phyloP scores from a whole-genome alignment of 2,888 invertebrate genomes.

The Tenthredo livida region DNA sequence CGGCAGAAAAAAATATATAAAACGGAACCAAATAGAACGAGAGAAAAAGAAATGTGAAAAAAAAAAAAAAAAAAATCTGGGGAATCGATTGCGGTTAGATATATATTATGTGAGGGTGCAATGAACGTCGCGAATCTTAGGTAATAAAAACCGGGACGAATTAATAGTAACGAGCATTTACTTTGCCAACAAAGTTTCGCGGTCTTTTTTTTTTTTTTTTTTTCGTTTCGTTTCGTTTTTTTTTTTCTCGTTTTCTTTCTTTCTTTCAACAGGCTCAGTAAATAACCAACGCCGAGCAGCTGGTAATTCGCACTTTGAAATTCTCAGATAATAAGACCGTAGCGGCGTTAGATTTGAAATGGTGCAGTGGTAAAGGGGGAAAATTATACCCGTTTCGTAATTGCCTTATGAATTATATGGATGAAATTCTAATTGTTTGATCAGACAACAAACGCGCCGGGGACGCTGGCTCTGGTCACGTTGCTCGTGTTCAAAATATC shows the following conservation, averaged over 20 bases:
- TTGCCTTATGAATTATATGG: conserved; percentile 5
- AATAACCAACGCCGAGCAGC: not conserved
- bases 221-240: too few species aligned
- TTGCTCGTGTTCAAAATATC: conserved; percentile 8
- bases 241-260: too few species aligned
- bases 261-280: not conserved
- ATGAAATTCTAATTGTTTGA: conserved; percentile 29
- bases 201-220: not conserved
- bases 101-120: not conserved
- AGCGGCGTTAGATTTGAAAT: not conserved
- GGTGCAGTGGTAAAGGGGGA: not conserved
- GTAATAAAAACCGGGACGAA: conserved; percentile 9
- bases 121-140: not conserved
- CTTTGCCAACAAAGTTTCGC: conserved; percentile 44
- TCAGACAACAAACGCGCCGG: conserved; percentile 20
- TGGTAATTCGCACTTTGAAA: conserved; percentile 24
- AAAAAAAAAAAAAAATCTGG: not conserved
- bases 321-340: conserved; percentile 25
- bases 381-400: conserved; percentile 16
- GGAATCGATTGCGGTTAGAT: not conserved
- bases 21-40: not conserved
- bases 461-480: conserved; percentile 5
- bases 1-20: not conserved
- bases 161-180: conserved; percentile 31
- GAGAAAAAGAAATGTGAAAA: not conserved